A percentile compares a stretch with the other conserved stretches of the same genome.
These are phyloP conservation scores for Paraescarpia echinospica DNA, from an alignment of 1,140 invertebrate genomes.

Conservation along the genomic window DNA sequence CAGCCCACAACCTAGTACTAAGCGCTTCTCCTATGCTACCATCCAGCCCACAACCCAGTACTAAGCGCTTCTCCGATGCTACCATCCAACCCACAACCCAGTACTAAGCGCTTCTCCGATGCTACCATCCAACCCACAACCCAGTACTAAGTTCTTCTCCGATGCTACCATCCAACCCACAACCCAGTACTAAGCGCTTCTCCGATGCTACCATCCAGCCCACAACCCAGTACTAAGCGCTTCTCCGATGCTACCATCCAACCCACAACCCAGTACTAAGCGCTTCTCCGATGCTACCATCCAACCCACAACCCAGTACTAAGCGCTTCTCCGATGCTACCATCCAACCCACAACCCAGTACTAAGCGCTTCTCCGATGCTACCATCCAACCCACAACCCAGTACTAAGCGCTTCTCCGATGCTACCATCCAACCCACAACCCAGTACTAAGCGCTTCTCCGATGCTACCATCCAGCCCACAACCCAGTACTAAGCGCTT, in stretches of 20 bases:
- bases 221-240: not conserved
- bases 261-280: not conserved
- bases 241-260: too few relatives aligned
- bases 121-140: too few relatives aligned
- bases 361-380: not conserved
- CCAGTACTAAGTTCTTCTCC: not conserved
- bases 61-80: too few relatives aligned
- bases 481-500: not conserved
- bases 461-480: not conserved
- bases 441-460: not conserved
- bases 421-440: not conserved
- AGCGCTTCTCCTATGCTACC: not conserved
- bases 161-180: too few relatives aligned
- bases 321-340: too few relatives aligned
- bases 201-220: not conserved
- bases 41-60: too few relatives aligned
- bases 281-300: not conserved
- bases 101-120: not conserved
- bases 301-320: too few relatives aligned
- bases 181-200: not conserved
- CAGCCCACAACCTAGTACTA: not conserved
- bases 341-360: not conserved
- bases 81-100: not conserved
- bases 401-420: not conserved
- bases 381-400: too few relatives aligned